Evolutionary conservation across 1,140 invertebrate species (phyloP).

Genomic region (Penaeus japonicus): DNA sequence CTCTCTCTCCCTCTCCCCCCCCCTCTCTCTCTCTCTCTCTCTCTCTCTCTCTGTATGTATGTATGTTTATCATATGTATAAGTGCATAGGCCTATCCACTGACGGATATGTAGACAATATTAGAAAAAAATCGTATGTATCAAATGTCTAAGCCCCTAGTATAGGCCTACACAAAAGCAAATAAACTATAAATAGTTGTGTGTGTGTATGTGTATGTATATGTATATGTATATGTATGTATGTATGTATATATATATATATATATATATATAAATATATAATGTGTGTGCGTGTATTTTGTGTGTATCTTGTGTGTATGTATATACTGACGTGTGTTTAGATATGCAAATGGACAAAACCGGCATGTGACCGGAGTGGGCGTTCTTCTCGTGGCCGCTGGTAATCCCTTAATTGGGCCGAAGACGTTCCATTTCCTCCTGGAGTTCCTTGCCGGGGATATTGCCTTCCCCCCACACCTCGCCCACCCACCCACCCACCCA

Average conservation of each 20-base stretch:
- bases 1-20: neutral
- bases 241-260: neutral
- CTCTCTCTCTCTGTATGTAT: too few species aligned
- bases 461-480: too few species aligned
- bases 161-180: neutral
- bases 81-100: neutral
- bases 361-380: too few species aligned
- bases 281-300: too few species aligned
- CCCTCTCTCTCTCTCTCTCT: neutral
- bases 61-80: too few species aligned
- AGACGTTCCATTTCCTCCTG: too few species aligned
- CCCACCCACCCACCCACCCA: too few species aligned
- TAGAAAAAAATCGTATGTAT: neutral
- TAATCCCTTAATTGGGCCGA: too few species aligned
- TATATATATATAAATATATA: neutral
- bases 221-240: neutral
- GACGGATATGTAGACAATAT: neutral
- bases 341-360: too few species aligned
- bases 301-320: neutral
- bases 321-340: neutral
- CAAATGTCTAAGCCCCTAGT: neutral
- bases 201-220: neutral
- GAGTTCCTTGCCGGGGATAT: too few species aligned
- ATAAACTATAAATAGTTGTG: neutral
- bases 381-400: too few species aligned